These are phyloP conservation scores for Pasiphila rectangulata DNA, from an alignment of 2,888 invertebrate species.

Conservation along the genomic window DNA sequence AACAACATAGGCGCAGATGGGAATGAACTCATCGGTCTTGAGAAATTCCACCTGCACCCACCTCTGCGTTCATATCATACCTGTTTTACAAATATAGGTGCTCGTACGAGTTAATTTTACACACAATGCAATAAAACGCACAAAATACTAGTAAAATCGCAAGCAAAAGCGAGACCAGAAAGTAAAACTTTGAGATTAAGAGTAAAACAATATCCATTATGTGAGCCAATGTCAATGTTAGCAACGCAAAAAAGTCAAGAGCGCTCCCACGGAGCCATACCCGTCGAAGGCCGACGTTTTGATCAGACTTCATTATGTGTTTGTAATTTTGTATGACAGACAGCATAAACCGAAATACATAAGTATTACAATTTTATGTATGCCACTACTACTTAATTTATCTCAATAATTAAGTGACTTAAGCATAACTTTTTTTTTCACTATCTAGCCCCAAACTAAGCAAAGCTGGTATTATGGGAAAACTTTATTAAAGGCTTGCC, in stretches of 20 bases:
- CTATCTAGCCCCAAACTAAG: no score
- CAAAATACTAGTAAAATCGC: no score
- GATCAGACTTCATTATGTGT: slow-evolving; percentile 43
- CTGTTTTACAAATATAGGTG: no score
- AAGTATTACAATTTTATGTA: slow-evolving; percentile 53
- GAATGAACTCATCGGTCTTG: slow-evolving; percentile 8
- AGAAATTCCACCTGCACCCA: slow-evolving; percentile 7
- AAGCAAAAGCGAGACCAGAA: slow-evolving; percentile 19
- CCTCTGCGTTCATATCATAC: neutral
- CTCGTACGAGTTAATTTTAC: no score
- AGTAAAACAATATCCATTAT: slow-evolving; percentile 38
- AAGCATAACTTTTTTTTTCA: no score
- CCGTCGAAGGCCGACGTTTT: slow-evolving; percentile 49
- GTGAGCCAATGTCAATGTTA: slow-evolving; percentile 50
- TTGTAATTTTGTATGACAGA: slow-evolving; percentile 25
- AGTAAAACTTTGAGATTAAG: slow-evolving; percentile 47
- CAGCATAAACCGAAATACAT: slow-evolving; percentile 39
- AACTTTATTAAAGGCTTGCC: no score
- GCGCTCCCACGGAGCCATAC: slow-evolving; percentile 52
- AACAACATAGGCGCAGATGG: neutral
- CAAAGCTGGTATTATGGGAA: no score
- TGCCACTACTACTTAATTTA: slow-evolving; percentile 51
- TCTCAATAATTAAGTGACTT: no score
- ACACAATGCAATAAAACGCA: no score
- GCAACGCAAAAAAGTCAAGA: slow-evolving; percentile 51